Evolutionary conservation across 1,140 invertebrate genomes (phyloP), one percentile per base, ranked within the genome.

Genomic region (Drosophila nigrodunni): DNA sequence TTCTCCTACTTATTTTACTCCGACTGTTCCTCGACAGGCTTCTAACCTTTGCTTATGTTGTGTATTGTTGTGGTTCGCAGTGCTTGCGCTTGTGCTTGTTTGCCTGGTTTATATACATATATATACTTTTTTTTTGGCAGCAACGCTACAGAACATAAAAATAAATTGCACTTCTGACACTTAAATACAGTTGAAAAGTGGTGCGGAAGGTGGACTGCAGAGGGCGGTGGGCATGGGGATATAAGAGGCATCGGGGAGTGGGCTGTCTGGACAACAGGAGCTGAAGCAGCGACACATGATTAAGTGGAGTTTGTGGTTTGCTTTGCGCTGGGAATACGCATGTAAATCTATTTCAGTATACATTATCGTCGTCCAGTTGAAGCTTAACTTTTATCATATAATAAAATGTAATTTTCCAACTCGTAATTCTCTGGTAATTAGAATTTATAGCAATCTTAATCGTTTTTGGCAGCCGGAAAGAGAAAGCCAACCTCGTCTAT

Each of bases 301-400:
- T 85, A 88, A 88, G 85, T 88, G 80, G 80, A 88, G 85, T 88
- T 88, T 88, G 85, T 60, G 85, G 85, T 83, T 85, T 62, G 67
- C 66, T 85, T 85, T 80, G 78, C 67, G 52, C 64, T 64, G 52
- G 85, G 80, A 89, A 83, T 83, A 89, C 85, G 85, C 85, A 89
- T 89, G 85, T 89, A 89, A 89, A 89, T 89, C 85, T 89, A 89
- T 89, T 89, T 89, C 74, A 77, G 85, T 89, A 71, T 89, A 89
- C 85, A 89, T 89, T 89, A 89, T 89, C 85, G 85, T 85, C 85
- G 85, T 89, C 85, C 85, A 89, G 85, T 89, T 89, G 85, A 85
- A 89, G 85, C 86, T 89, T 89, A 89, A 89, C 85, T 89, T 89
- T 89, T 89, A 89, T 89, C 85, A 89, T 89, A 89, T 89, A 89